phyloP scores from a whole-genome alignment of 2,113 vertebrate genomes.

The Lucifuga dentata region DNA sequence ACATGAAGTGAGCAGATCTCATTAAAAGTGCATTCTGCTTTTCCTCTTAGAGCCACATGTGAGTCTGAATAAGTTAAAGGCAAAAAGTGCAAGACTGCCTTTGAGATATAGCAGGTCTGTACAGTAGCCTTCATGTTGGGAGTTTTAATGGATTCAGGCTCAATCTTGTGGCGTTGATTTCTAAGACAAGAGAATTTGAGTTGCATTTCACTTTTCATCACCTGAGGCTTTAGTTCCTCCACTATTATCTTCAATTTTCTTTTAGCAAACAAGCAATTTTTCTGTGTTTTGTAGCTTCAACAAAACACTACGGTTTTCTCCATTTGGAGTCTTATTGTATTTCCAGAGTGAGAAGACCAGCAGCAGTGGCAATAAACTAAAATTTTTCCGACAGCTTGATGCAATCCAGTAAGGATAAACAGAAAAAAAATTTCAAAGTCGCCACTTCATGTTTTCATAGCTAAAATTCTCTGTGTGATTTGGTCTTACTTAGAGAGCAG shows the following conservation, averaged over 20 bases:
- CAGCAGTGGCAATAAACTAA: constrained; percentile 22
- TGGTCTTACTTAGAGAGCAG: constrained; percentile 24
- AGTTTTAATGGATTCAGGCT: constrained; percentile 34
- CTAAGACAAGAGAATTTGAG: constrained; percentile 29
- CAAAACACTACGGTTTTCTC: constrained; percentile 8
- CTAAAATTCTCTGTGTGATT: constrained; percentile 33
- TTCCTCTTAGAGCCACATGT: constrained; percentile 9
- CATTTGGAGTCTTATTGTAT: constrained; percentile 11
- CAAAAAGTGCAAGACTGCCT: constrained; percentile 11
- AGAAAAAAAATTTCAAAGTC: constrained; percentile 8
- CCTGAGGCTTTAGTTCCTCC: constrained; percentile 24
- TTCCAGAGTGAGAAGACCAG: constrained; percentile 3
- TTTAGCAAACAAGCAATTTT: constrained; percentile 35
- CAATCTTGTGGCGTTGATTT: constrained; percentile 22
- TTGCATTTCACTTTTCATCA: constrained; percentile 48
- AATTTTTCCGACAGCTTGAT: constrained; percentile 7
- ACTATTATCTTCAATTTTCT: constrained; percentile 25
- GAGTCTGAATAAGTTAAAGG: constrained; percentile 29
- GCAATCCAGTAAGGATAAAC: constrained; percentile 22
- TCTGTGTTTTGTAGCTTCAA: constrained; percentile 15
- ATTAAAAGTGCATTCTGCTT: constrained; percentile 38
- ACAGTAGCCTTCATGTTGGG: neutral
- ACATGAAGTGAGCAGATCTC: constrained; percentile 46
- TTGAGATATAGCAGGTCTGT: neutral
- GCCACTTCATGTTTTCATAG: constrained; percentile 30